Evolutionary conservation across 2,797 vertebrate species (phyloP).

Genomic region (Danio aesculapii): DNA sequence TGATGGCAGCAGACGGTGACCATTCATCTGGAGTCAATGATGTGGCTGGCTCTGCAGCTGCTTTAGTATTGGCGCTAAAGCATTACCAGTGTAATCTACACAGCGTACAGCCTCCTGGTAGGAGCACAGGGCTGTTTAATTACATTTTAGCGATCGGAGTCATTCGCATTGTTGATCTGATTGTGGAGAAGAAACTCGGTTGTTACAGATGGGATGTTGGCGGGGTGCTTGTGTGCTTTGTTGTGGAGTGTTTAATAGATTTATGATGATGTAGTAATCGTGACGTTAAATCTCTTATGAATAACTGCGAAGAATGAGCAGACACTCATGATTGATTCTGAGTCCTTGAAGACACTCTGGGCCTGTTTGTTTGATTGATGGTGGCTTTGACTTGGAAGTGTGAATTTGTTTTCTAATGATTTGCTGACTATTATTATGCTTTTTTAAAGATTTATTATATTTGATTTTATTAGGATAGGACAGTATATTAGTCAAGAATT

Average conservation of each 20-base stretch:
- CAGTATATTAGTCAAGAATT: too few species aligned
- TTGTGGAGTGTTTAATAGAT: conserved; percentile 4
- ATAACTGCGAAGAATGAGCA: neutral
- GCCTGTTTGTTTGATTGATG: conserved; percentile 9
- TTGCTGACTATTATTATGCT: conserved; percentile 3
- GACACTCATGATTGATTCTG: neutral
- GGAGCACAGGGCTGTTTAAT: conserved; percentile 12
- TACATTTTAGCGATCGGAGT: conserved; percentile 5
- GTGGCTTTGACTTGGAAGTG: neutral
- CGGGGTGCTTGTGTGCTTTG: neutral
- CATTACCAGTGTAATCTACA: conserved; percentile 31
- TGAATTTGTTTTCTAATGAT: neutral
- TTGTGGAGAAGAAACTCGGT: neutral
- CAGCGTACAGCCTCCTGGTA: neutral
- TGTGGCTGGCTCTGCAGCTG: conserved; percentile 28
- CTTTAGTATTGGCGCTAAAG: conserved; percentile 18
- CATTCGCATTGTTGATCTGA: neutral
- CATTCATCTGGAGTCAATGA: conserved; percentile 43
- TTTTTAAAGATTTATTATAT: too few species aligned
- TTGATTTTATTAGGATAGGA: too few species aligned
- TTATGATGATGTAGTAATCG: neutral
- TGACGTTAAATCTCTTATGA: neutral
- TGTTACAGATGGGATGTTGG: conserved; percentile 16
- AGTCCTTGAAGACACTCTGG: conserved; percentile 1
- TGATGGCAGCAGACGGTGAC: conserved; percentile 26